Conservation (phyloP, 2,797 vertebrate genomes). For the Zenarchopterus dispar region DNA sequence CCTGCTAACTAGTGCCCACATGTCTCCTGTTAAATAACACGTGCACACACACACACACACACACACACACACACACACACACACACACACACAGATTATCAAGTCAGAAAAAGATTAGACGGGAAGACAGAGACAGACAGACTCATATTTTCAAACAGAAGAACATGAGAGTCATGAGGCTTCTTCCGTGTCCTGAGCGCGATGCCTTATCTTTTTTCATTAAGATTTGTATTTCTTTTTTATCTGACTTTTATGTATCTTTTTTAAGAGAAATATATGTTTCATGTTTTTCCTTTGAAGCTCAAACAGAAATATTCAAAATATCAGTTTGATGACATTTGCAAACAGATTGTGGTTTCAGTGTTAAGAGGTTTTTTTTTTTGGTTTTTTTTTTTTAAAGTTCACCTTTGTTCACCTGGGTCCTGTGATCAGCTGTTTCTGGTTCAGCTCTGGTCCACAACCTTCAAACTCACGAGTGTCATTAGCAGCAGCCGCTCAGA, state of each 20-base stretch:
- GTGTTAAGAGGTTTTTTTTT: too few relatives aligned
- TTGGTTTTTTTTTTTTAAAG: neutral
- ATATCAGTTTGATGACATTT: neutral
- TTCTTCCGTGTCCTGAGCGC: neutral
- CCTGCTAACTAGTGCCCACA: constrained; percentile 49
- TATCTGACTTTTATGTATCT: neutral
- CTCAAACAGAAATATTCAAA: neutral
- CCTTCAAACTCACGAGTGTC: constrained; percentile 49
- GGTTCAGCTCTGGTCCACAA: constrained; percentile 4
- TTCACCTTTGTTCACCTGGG: neutral
- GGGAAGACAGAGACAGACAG: neutral
- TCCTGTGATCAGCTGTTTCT: neutral
- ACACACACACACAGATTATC: too few relatives aligned
- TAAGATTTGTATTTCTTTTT: neutral
- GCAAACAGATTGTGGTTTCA: neutral
- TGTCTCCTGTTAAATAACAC: constrained; percentile 42
- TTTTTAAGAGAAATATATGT: neutral
- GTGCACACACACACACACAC: constrained; percentile 1
- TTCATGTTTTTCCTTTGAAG: neutral
- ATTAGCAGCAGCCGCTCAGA: constrained; percentile 62
- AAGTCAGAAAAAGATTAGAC: too few relatives aligned
- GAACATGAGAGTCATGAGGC: neutral
- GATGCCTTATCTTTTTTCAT: neutral
- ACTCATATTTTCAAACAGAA: neutral
- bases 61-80: too few relatives aligned